Evolutionary conservation across 2,797 vertebrate genomes (phyloP), one percentile per base, ranked within the genome.

Genomic region (Lagocephalus sceleratus): DNA sequence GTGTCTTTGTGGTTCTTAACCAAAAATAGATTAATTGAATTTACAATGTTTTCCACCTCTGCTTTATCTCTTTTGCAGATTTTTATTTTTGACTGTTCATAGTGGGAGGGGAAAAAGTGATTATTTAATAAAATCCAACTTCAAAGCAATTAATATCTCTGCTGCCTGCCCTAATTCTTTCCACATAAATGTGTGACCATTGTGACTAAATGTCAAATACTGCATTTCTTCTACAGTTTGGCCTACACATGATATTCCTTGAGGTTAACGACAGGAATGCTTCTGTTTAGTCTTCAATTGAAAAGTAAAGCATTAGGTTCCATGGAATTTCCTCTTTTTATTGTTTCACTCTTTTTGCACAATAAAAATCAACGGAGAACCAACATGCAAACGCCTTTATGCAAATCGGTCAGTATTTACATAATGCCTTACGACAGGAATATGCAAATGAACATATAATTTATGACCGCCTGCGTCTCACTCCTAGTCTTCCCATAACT

Each of bases 381-480:
- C 92, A 94, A 95, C 88, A 92, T 93, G 90, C 93, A 89, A 91
- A 96, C 94, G 92, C 92, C 93, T 97, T 97, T 97, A 95, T 97
- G 95, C 92, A 97, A 94, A 96, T 94, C 63, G 66, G 1, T 56
- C 63, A 20, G 69, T 84, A 94, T 98, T 98, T 97, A 94, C 96
- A 98, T 98, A 96, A 96, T 94, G 93, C 92, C 89, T 94, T 93
- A 92, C 93, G 91, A 93, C 90, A 92, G 82, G 91, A 85, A 93
- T 94, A 99, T 97, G 95, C 93, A 98, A 97, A 98, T 95, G 69
- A 90, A 62, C 87, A 84, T 94, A 94, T 97, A 96, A 98, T 97
- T 96, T 97, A 97, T 94, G 92, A 96, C 92, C 88, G 90, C 91
- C 88, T 90, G 88, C 82, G 80, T 94, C 93, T 94, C 91, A 91